These are phyloP conservation scores for Sclerurus mexicanus DNA, from an alignment of 2,113 vertebrate species.

Conservation along the genomic window DNA sequence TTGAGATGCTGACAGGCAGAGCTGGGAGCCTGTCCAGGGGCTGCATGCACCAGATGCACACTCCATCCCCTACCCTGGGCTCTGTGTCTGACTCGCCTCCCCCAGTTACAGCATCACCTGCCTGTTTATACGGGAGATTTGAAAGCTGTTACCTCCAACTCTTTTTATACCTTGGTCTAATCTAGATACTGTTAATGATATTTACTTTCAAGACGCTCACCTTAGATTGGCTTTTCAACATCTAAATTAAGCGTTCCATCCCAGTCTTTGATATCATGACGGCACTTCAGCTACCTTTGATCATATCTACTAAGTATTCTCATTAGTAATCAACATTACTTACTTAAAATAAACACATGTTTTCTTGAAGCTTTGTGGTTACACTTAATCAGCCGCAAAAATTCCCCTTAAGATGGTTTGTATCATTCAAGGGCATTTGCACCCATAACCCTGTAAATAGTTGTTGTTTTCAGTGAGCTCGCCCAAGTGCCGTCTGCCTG, in stretches of 20 bases:
- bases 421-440: constrained; percentile 65
- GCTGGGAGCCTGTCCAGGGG: neutral
- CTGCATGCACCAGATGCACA: neutral
- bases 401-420: constrained; percentile 60
- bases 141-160: constrained; percentile 66
- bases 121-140: constrained; percentile 59
- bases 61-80: constrained; percentile 10
- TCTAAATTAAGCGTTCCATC: constrained; percentile 71
- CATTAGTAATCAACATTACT: constrained; percentile 70
- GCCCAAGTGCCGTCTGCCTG: neutral
- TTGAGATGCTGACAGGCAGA: neutral
- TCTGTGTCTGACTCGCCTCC: constrained; percentile 24
- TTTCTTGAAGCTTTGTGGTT: constrained; percentile 68
- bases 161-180: constrained; percentile 68
- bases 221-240: constrained; percentile 71
- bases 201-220: constrained; percentile 66
- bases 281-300: constrained; percentile 68
- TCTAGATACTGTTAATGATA: constrained; percentile 69
- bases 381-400: constrained; percentile 63
- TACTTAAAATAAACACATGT: constrained; percentile 72
- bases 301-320: constrained; percentile 70
- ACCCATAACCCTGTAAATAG: constrained; percentile 54
- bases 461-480: neutral
- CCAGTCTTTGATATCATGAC: constrained; percentile 69
- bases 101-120: constrained; percentile 50